These are phyloP conservation scores for Takifugu flavidus DNA, from an alignment of 2,113 vertebrate species.

Conservation along the genomic window DNA sequence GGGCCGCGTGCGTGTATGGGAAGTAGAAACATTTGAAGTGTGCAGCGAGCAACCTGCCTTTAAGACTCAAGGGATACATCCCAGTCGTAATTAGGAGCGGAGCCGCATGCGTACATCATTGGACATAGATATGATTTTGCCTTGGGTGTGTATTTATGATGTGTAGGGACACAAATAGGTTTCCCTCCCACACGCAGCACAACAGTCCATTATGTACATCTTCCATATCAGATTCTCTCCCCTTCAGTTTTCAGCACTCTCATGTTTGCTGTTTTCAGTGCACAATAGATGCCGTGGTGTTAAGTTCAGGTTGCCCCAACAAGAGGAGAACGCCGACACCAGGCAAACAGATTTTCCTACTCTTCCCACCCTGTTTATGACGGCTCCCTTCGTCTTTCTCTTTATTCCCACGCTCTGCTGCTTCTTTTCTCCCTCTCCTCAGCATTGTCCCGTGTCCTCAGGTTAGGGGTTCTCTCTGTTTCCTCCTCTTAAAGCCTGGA, in stretches of 20 bases:
- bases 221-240: conserved; percentile 56
- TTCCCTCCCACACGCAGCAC: conserved; percentile 27
- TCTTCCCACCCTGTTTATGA: conserved; percentile 62
- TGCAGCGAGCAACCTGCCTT: conserved; percentile 40
- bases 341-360: conserved; percentile 45
- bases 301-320: conserved; percentile 68
- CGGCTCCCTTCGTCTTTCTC: conserved; percentile 27
- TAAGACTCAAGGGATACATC: conserved; percentile 48
- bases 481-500: conserved; percentile 60
- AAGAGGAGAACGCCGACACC: conserved; percentile 60
- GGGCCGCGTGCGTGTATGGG: conserved; percentile 23
- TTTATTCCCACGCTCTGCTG: conserved; percentile 63
- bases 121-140: conserved; percentile 11
- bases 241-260: conserved; percentile 48
- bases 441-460: conserved; percentile 74
- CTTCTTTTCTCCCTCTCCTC: conserved; percentile 55
- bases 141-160: conserved; percentile 11
- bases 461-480: conserved; percentile 80
- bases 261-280: conserved; percentile 65
- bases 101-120: conserved; percentile 30
- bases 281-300: conserved; percentile 53
- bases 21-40: conserved; percentile 45
- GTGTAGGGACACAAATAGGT: conserved; percentile 20
- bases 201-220: conserved; percentile 52
- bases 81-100: conserved; percentile 43